Conservation (phyloP, 2,888 invertebrate species). For the Pimpla rufipes region DNA sequence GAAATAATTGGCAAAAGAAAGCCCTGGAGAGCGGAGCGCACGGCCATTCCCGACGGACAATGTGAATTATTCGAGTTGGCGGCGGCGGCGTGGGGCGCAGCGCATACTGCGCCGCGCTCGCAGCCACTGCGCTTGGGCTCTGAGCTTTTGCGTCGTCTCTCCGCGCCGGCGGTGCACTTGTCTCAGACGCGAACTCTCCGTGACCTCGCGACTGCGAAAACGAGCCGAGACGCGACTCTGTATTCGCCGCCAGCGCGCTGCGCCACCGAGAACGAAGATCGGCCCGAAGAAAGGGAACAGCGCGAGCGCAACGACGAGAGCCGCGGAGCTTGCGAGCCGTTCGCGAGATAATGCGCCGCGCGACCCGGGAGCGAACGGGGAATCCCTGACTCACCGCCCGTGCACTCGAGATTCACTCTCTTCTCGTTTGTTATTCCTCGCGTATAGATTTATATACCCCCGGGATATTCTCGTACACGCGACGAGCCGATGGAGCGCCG, state of each 20-base stretch:
- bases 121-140: neutral
- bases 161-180: conserved; percentile 43
- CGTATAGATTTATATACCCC: conserved; percentile 37
- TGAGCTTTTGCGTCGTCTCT: conserved; percentile 10
- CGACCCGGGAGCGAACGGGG: conserved; percentile 41
- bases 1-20: conserved; percentile 85
- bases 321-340: conserved; percentile 54
- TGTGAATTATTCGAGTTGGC: conserved; percentile 85
- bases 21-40: conserved; percentile 75
- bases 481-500: neutral
- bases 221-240: conserved; percentile 58
- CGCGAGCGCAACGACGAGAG: too few relatives aligned
- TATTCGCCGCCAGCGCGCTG: conserved; percentile 47
- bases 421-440: conserved; percentile 44
- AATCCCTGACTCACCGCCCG: conserved; percentile 67
- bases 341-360: conserved; percentile 59
- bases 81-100: conserved; percentile 77
- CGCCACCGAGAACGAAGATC: conserved; percentile 45
- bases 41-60: conserved; percentile 84
- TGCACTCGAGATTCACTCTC: conserved; percentile 57
- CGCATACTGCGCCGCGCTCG: conserved; percentile 65
- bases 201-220: conserved; percentile 63
- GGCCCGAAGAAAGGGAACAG: conserved; percentile 23
- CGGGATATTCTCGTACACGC: conserved; percentile 25
- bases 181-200: conserved; percentile 60